phyloP scores from a whole-genome alignment of 2,888 invertebrate species.

The Himalopsyche kuldschensis region DNA sequence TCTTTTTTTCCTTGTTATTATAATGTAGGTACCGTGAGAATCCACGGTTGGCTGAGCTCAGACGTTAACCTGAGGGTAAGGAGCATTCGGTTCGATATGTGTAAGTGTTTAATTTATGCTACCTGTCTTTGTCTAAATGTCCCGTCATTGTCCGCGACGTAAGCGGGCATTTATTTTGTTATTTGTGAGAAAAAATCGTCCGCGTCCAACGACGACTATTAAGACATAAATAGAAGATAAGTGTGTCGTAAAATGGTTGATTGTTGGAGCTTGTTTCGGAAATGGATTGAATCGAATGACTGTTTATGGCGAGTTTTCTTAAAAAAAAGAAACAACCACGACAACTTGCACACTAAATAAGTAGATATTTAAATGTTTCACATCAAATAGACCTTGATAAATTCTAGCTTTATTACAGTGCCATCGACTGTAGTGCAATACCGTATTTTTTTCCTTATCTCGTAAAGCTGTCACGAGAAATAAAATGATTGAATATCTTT shows the following conservation, averaged over 20 bases:
- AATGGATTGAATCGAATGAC: not conserved
- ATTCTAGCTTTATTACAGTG: too few species aligned
- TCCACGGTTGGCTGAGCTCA: conserved; percentile 38
- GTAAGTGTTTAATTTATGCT: conserved; percentile 31
- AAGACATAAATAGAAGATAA: conserved; percentile 18
- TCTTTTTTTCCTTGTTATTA: conserved; percentile 40
- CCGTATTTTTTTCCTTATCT: not conserved
- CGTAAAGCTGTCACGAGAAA: not conserved
- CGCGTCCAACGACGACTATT: conserved; percentile 9
- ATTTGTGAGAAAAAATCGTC: not conserved
- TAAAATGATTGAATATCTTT: not conserved
- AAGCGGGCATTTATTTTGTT: not conserved
- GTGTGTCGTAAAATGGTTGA: conserved; percentile 16
- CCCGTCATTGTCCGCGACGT: conserved; percentile 35
- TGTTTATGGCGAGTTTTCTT: not conserved
- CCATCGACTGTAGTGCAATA: not conserved
- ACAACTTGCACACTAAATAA: too few species aligned
- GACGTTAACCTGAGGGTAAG: conserved; percentile 34
- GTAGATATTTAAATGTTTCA: too few species aligned
- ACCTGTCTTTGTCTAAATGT: conserved; percentile 25
- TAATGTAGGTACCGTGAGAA: conserved; percentile 34
- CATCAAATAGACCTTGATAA: too few species aligned
- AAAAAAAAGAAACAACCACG: too few species aligned
- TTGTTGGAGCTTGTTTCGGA: not conserved
- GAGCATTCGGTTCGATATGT: conserved; percentile 21